Conservation (phyloP, 2,888 invertebrate genomes). For the Mythimna ferrago region DNA sequence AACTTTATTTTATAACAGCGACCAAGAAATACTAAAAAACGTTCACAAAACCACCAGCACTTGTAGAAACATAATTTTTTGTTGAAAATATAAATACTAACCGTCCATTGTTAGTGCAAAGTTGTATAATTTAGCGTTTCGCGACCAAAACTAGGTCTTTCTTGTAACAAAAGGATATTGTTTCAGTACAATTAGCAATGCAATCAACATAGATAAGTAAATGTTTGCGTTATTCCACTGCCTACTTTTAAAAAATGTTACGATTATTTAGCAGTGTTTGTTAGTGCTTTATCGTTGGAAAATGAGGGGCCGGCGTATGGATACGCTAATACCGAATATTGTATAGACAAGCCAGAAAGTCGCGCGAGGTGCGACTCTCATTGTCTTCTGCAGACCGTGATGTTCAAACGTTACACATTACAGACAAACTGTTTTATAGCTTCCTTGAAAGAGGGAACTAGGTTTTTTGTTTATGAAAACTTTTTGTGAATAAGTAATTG, state of each 20-base stretch:
- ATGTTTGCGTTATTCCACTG: constrained; percentile 74
- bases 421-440: constrained; percentile 8
- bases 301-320: constrained; percentile 14
- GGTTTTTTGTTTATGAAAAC: background rate
- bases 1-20: constrained; percentile 48
- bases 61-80: constrained; percentile 63
- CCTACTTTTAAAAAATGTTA: constrained; percentile 68
- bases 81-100: constrained; percentile 74
- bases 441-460: constrained; percentile 14
- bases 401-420: constrained; percentile 36
- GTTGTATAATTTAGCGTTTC: constrained; percentile 85
- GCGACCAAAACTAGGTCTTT: constrained; percentile 87
- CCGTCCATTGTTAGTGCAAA: constrained; percentile 78
- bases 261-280: constrained; percentile 62
- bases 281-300: constrained; percentile 51
- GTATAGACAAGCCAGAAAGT: constrained; percentile 15
- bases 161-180: constrained; percentile 88
- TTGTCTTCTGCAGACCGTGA: constrained; percentile 30
- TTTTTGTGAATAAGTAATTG: constrained; percentile 1
- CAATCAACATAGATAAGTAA: constrained; percentile 87
- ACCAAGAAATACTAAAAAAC: constrained; percentile 51
- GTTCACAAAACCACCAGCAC: constrained; percentile 51
- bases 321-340: constrained; percentile 39
- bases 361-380: background rate
- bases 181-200: constrained; percentile 86